Percentiles rank a stretch among this genome's conserved stretches.
phyloP scores from a whole-genome alignment of 2,797 vertebrate species.

The Poliocrania exsul region DNA sequence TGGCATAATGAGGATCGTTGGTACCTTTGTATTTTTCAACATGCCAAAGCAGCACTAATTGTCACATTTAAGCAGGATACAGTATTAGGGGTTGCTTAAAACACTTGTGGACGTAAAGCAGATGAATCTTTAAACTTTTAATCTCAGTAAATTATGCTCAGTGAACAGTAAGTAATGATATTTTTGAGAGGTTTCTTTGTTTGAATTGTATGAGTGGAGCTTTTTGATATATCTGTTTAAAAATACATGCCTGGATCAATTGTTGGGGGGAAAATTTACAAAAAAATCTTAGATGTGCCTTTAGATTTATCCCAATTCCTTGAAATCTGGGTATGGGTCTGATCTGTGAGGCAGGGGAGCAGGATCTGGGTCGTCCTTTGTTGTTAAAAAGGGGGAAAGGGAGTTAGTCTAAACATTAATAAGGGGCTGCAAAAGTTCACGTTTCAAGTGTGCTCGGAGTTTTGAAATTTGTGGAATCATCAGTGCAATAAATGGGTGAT shows the following conservation, averaged over 20 bases:
- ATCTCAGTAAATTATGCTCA: conserved; percentile 71
- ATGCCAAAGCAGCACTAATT: conserved; percentile 59
- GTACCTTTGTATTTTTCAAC: conserved; percentile 59
- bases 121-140: conserved; percentile 74
- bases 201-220: not conserved
- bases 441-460: not conserved
- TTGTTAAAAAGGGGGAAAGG: conserved; percentile 37
- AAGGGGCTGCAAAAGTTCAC: not conserved
- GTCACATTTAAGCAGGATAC: conserved; percentile 53
- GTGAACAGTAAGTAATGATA: conserved; percentile 76
- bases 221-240: conserved; percentile 1
- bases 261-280: not conserved
- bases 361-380: conserved; percentile 31
- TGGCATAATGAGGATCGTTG: conserved; percentile 45
- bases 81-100: conserved; percentile 57
- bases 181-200: conserved; percentile 70
- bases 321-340: not conserved
- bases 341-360: not conserved
- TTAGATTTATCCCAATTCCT: conserved; percentile 3
- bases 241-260: not conserved
- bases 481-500: not conserved
- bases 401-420: conserved; percentile 8
- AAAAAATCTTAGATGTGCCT: not conserved
- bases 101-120: conserved; percentile 67
- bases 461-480: conserved; percentile 2